Base-by-base conservation (phyloP, 2,797 vertebrate species). In the Lepidocolaptes lacrymiger region DNA sequence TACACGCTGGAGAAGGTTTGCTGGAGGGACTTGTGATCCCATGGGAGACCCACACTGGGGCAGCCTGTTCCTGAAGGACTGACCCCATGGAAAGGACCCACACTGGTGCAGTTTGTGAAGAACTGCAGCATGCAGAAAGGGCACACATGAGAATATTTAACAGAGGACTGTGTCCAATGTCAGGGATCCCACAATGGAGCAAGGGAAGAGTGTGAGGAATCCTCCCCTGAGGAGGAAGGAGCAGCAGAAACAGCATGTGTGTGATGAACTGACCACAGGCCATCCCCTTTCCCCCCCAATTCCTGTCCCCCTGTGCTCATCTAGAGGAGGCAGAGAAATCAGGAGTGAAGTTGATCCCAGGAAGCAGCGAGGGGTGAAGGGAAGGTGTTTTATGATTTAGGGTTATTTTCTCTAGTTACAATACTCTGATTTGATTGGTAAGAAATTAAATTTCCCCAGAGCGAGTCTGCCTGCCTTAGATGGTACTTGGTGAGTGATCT, bases 241-340 rank as follows among this genome's bases (percentile, higher is more conserved):
- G 28, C 24, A 16, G 20, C n/a, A 64, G 24, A 34, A 82, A 20
- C 12, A 2, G 6, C 0, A 0, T 30, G 7, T 51, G 37, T 30
- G 28, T 34, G 37, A 14, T 22, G 24, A 71, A 15, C 6, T 71
- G 51, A 44, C 8, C 21, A 32, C 20, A 39, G n/a, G 24, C 28
- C n/a, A 44, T 39, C 15, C 12, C 19, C 13, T 30, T 61, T 4
- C 6, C 4, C 24, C 24, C 52, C 32, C 6, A 12, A 49, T 7
- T 11, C 27, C 43, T 44, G 3, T 23, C 14, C 7, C 12, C 2
- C 18, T 64, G 2, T 14, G 12, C 17, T 64, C 12, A 58, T 64
- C 37, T 17, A 30, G 51, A 41, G 37, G 28, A 58, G n/a, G 5
- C n/a, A 64, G 24, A 58, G 20, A 12, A 28, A 34, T 34, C 44